phyloP scores from a whole-genome alignment of 2,888 invertebrate genomes.

The Ennomos quercinarius region DNA sequence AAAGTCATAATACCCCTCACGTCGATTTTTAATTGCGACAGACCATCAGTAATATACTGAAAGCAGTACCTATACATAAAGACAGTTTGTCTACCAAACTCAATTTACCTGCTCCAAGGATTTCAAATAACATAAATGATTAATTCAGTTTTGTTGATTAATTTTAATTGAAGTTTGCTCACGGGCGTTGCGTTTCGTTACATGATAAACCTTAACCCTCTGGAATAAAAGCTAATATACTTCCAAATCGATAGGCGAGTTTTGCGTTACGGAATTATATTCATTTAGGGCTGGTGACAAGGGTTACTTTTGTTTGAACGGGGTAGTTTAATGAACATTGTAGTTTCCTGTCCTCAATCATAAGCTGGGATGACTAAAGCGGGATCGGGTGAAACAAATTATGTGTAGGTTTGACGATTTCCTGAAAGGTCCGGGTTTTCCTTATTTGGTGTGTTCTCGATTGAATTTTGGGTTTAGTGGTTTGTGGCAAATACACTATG shows the following conservation, averaged over 20 bases:
- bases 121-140: slow-evolving; percentile 32
- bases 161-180: slow-evolving; percentile 33
- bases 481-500: slow-evolving; percentile 9
- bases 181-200: slow-evolving; percentile 11
- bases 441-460: slow-evolving; percentile 16
- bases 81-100: slow-evolving; percentile 26
- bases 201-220: slow-evolving; percentile 8
- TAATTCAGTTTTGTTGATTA: slow-evolving; percentile 34
- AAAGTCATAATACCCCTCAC: background rate
- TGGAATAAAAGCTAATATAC: slow-evolving; percentile 7
- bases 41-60: background rate
- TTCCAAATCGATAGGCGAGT: slow-evolving; percentile 19
- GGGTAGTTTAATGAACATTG: slow-evolving; percentile 12
- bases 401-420: slow-evolving; percentile 27
- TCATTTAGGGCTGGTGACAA: slow-evolving; percentile 11
- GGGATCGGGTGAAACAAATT: slow-evolving; percentile 25
- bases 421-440: slow-evolving; percentile 19
- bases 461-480: slow-evolving; percentile 20
- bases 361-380: slow-evolving; percentile 25
- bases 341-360: slow-evolving; percentile 28
- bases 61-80: slow-evolving; percentile 2
- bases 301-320: slow-evolving; percentile 9
- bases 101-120: slow-evolving; percentile 32
- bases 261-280: slow-evolving; percentile 1
- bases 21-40: background rate